These are phyloP conservation scores for Hofmannophila pseudospretella DNA, from an alignment of 2,888 invertebrate species.

Conservation along the genomic window DNA sequence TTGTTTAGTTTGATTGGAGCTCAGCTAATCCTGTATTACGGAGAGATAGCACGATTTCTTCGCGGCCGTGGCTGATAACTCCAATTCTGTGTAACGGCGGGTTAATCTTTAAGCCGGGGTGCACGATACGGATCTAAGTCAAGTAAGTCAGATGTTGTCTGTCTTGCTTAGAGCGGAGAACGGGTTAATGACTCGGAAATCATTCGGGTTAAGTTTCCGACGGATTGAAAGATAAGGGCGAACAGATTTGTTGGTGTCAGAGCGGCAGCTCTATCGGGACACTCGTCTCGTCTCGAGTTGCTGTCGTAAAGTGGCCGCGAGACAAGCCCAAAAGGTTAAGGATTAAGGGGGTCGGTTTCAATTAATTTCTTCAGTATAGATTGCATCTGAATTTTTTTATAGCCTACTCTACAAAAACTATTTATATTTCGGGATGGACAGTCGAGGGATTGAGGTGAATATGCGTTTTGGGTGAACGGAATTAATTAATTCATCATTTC, in stretches of 20 bases:
- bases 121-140: slow-evolving; percentile 72
- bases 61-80: slow-evolving; percentile 70
- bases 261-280: slow-evolving; percentile 22
- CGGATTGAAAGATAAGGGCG: slow-evolving; percentile 72
- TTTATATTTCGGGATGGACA: too few species aligned
- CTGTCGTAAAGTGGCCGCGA: slow-evolving; percentile 14
- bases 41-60: slow-evolving; percentile 73
- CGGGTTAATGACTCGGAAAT: slow-evolving; percentile 76
- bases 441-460: too few species aligned
- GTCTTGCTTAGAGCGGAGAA: slow-evolving; percentile 72
- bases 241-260: slow-evolving; percentile 70
- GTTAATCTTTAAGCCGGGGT: slow-evolving; percentile 65
- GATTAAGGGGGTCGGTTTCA: background rate
- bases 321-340: slow-evolving; percentile 2
- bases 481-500: too few species aligned
- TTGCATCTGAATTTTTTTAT: too few species aligned
- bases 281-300: slow-evolving; percentile 26
- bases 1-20: slow-evolving; percentile 76
- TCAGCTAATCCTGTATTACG: slow-evolving; percentile 64
- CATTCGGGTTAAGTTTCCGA: slow-evolving; percentile 71
- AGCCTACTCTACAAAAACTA: too few species aligned
- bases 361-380: background rate
- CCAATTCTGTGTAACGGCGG: slow-evolving; percentile 59
- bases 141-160: slow-evolving; percentile 75
- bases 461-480: too few species aligned